These are phyloP conservation scores for Myiotriccus ornatus DNA, from an alignment of 2,797 vertebrate genomes.

Conservation along the genomic window DNA sequence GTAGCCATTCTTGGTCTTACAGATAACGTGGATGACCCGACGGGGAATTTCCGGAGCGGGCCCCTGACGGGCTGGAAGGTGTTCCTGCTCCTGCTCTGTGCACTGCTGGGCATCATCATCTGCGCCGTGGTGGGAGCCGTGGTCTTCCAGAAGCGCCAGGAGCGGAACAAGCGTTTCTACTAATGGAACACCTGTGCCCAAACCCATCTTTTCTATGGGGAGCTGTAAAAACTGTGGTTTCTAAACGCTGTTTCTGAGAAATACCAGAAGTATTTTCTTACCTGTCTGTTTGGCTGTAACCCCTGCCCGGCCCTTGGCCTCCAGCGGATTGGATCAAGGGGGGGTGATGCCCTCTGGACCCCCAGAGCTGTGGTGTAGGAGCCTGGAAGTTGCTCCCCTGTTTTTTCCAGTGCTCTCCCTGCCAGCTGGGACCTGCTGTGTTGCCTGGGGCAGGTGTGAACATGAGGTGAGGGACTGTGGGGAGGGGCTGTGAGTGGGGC, in stretches of 20 bases:
- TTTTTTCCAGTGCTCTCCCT: neutral
- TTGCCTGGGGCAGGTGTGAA: neutral
- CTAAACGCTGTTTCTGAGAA: constrained; percentile 76
- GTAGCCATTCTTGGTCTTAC: neutral
- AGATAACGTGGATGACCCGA: constrained; percentile 97
- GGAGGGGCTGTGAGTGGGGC: neutral
- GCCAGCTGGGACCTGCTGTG: neutral
- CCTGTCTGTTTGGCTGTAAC: constrained; percentile 68
- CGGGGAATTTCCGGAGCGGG: constrained; percentile 92
- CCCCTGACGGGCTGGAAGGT: constrained; percentile 97
- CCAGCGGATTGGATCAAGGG: accelerated
- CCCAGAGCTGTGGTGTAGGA: neutral
- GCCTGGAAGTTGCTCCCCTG: neutral
- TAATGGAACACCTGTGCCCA: constrained; percentile 53
- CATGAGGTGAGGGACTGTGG: neutral
- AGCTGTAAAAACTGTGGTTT: constrained; percentile 75
- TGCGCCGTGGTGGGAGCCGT: constrained; percentile 94
- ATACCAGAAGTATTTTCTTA: constrained; percentile 81
- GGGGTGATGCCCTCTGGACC: neutral
- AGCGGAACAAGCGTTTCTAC: constrained; percentile 98
- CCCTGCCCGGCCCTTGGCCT: neutral
- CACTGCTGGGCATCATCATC: constrained; percentile 92
- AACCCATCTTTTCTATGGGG: constrained; percentile 69
- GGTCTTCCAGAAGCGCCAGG: constrained; percentile 97
- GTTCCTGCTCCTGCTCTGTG: constrained; percentile 92